Conservation (phyloP, 2,888 invertebrate species). For the Amaurobius ferox region DNA sequence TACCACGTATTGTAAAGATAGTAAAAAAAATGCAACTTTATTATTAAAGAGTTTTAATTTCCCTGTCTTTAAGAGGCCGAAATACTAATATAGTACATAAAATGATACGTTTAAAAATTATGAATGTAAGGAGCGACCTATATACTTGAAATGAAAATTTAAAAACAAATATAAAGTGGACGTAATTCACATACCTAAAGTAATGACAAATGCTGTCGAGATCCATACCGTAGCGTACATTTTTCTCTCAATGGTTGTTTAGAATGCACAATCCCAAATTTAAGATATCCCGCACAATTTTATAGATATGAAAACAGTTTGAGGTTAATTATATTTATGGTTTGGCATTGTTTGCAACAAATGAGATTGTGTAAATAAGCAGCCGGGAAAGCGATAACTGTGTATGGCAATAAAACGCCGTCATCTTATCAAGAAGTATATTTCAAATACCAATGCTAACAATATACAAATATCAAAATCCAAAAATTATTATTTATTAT, state of each 20-base stretch:
- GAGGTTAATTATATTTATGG: constrained; percentile 55
- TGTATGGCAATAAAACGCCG: background rate
- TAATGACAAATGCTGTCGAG: background rate
- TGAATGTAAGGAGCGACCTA: too few relatives aligned
- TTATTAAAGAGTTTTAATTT: too few relatives aligned
- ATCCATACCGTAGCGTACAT: background rate
- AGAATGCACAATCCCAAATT: background rate
- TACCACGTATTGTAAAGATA: too few relatives aligned
- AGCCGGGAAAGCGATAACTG: background rate
- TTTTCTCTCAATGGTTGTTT: background rate
- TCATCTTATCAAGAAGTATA: constrained; percentile 27
- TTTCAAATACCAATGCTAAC: too few relatives aligned
- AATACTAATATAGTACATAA: too few relatives aligned
- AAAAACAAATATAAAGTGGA: too few relatives aligned
- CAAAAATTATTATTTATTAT: too few relatives aligned
- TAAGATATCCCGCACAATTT: background rate
- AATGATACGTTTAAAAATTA: too few relatives aligned
- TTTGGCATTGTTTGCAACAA: constrained; percentile 18
- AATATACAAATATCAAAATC: too few relatives aligned
- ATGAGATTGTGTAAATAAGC: constrained; percentile 27
- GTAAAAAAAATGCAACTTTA: too few relatives aligned
- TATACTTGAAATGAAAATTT: too few relatives aligned
- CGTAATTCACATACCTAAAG: constrained; percentile 26
- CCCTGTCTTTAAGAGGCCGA: too few relatives aligned
- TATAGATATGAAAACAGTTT: constrained; percentile 25